Evolutionary conservation across 2,888 invertebrate species (phyloP), one percentile per base, ranked within the genome.

Genomic region (Temnothorax rugatulus): DNA sequence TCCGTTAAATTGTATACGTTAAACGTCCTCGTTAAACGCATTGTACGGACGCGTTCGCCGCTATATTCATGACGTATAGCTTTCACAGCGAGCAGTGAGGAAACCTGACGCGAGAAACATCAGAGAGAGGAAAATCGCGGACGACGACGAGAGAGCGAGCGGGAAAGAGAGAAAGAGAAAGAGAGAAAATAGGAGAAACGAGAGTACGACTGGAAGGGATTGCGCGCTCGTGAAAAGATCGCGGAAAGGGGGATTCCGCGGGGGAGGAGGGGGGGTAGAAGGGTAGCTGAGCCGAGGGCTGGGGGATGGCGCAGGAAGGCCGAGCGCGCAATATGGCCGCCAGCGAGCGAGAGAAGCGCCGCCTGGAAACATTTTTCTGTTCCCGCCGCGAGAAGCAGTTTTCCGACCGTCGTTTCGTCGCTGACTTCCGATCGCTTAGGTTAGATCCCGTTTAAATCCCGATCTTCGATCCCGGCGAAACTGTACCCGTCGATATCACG

Each of bases 281-380:
- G 64, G 82, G 54, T 34, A n/a, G 38, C n/a, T 13, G 52, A 41
- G 11, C 2, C 2, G 47, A 41, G 57, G 25, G 54, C 41, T 52
- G 81, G 59, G 79, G 69, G 75, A 75, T 75, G 75, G 38, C 57
- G 83, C 59, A 64, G 73, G 83, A 76, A 54, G 54, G 68, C 54
- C 64, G 18, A 82, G 41, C 68, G 29, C 79, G 88, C 91, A 94
- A 94, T 85, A 94, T 94, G 94, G 94, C 94, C 88, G 92, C 79
- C 89, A 63, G 18, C 41, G 18, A 71, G 89, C 92, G 91, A 90
- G 84, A 85, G 83, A 88, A 94, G 94, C 94, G 94, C 94, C 94
- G 92, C 91, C 94, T 94, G 92, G 92, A 87, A 87, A 91, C 84
- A 92, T 93, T 94, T 94, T 94, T 93, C 89, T 91, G 91, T 93